Evolutionary conservation across 1,140 invertebrate genomes (phyloP).

Genomic region (Parasteatoda tepidariorum): DNA sequence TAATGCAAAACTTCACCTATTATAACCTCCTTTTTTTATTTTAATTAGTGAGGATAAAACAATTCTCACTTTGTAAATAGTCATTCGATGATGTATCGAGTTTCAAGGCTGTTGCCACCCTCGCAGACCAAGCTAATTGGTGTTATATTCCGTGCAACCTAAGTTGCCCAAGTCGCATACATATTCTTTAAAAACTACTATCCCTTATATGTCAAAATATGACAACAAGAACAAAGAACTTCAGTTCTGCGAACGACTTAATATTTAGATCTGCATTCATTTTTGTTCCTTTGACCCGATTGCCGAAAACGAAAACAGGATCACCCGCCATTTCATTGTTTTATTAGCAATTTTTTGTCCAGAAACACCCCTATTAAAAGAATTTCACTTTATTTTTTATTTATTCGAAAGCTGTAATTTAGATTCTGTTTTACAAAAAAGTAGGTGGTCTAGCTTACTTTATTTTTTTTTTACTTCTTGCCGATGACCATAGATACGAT

Average conservation of each 20-base stretch:
- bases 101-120: slow-evolving; percentile 7
- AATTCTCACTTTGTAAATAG: not conserved
- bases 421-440: not conserved
- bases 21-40: not conserved
- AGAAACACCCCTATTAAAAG: slow-evolving; percentile 18
- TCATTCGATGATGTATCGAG: too few species aligned
- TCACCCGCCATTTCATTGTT: slow-evolving; percentile 30
- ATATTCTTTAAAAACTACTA: not conserved
- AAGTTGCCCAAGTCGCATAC: not conserved
- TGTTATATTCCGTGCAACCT: not conserved
- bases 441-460: slow-evolving; percentile 6
- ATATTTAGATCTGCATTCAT: slow-evolving; percentile 6
- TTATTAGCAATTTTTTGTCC: slow-evolving; percentile 28
- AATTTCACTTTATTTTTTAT: not conserved
- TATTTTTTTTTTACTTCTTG: not conserved
- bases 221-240: slow-evolving; percentile 27
- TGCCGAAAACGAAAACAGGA: not conserved
- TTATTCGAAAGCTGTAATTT: slow-evolving; percentile 5
- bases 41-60: not conserved
- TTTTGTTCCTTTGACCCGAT: slow-evolving; percentile 18
- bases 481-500: not conserved
- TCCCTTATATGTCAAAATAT: slow-evolving; percentile 20
- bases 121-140: not conserved
- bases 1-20: not conserved
- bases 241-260: not conserved